These are phyloP conservation scores for Porphyrio hochstetteri DNA, from an alignment of 2,113 vertebrate genomes.

Conservation along the genomic window DNA sequence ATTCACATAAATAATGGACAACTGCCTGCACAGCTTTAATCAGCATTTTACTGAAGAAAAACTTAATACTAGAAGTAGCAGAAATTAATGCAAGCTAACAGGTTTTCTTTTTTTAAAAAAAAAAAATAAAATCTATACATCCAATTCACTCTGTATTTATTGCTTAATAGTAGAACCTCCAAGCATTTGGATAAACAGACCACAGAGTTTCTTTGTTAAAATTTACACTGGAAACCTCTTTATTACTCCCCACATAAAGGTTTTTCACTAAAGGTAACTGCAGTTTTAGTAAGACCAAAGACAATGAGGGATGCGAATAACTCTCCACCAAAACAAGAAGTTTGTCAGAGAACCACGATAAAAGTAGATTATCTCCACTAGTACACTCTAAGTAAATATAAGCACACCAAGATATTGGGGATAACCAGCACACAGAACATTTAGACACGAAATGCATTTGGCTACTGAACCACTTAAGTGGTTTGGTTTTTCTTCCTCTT, in stretches of 20 bases:
- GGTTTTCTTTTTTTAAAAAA: not conserved
- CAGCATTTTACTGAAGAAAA: not conserved
- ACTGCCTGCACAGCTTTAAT: not conserved
- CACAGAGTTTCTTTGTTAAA: not conserved
- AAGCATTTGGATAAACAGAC: not conserved
- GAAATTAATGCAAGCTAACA: not conserved
- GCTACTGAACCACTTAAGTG: not conserved
- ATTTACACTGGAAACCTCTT: not conserved
- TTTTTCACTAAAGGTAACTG: not conserved
- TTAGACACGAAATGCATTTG: not conserved
- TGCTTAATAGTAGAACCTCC: not conserved
- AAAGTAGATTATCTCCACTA: not conserved
- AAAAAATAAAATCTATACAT: not conserved
- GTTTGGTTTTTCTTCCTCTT: too few species aligned
- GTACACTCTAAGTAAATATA: not conserved
- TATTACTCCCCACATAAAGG: not conserved
- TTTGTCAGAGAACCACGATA: not conserved
- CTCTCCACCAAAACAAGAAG: not conserved
- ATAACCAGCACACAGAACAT: not conserved
- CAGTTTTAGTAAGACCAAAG: not conserved
- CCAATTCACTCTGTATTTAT: not conserved
- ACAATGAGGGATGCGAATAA: not conserved
- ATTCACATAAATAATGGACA: not conserved
- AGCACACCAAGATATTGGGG: not conserved
- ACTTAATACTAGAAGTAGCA: not conserved